Conservation (phyloP, 2,113 vertebrate species). For the Ochotona princeps region DNA sequence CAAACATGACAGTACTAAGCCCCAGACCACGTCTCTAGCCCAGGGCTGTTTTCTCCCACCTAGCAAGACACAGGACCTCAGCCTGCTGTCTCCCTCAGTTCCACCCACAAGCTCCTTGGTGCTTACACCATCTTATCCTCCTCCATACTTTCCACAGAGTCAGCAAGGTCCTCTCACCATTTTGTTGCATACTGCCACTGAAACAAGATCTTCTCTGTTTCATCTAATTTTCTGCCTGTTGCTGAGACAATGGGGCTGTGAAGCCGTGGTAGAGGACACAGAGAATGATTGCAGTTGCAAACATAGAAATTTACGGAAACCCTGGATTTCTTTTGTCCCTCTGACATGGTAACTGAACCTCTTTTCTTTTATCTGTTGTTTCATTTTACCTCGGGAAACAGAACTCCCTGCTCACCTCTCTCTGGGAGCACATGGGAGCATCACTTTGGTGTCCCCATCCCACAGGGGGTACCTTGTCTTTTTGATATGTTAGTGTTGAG, state of each 20-base stretch:
- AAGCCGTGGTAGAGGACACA: neutral
- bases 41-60: neutral
- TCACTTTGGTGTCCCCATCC: neutral
- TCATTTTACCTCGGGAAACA: neutral
- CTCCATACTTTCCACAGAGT: neutral
- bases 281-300: neutral
- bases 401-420: neutral
- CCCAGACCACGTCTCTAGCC: neutral
- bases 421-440: neutral
- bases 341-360: neutral
- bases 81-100: neutral
- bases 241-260: too few relatives aligned
- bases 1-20: neutral
- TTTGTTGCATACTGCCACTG: neutral
- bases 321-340: neutral
- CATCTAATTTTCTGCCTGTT: neutral
- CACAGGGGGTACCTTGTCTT: neutral
- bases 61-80: neutral
- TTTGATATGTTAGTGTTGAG: neutral
- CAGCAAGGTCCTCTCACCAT: neutral
- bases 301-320: neutral
- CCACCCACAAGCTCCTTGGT: rapidly evolving
- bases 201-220: neutral
- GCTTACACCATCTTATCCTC: neutral
- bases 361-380: neutral